Conservation (phyloP, 2,797 vertebrate genomes). For the Cephalopachus bancanus region DNA sequence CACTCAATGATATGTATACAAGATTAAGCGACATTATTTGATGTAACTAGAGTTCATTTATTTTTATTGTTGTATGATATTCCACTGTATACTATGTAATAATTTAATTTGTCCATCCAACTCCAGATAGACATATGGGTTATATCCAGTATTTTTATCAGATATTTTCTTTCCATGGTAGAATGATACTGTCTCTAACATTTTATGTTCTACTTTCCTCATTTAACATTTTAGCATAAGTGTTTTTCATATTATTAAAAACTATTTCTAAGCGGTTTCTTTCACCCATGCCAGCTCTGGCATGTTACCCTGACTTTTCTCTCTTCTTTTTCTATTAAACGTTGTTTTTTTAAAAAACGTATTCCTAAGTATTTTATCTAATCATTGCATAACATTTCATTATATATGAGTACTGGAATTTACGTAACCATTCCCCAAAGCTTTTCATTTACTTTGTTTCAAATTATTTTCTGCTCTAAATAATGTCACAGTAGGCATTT, state of each 20-base stretch:
- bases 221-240: not conserved
- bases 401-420: not conserved
- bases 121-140: not conserved
- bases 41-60: not conserved
- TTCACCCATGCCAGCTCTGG: too few species aligned
- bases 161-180: not conserved
- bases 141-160: not conserved
- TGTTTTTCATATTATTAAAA: constrained; percentile 17
- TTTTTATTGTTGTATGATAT: not conserved
- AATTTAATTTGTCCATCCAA: not conserved
- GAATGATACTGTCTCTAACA: not conserved
- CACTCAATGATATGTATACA: not conserved
- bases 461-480: not conserved
- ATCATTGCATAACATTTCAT: not conserved
- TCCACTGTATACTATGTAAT: not conserved
- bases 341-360: too few species aligned
- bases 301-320: too few species aligned
- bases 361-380: not conserved
- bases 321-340: too few species aligned
- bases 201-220: not conserved
- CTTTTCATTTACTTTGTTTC: not conserved
- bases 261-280: not conserved
- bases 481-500: not conserved
- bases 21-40: not conserved
- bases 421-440: not conserved